Conservation (phyloP, 2,888 invertebrate genomes). For the Melanchra persicariae region DNA sequence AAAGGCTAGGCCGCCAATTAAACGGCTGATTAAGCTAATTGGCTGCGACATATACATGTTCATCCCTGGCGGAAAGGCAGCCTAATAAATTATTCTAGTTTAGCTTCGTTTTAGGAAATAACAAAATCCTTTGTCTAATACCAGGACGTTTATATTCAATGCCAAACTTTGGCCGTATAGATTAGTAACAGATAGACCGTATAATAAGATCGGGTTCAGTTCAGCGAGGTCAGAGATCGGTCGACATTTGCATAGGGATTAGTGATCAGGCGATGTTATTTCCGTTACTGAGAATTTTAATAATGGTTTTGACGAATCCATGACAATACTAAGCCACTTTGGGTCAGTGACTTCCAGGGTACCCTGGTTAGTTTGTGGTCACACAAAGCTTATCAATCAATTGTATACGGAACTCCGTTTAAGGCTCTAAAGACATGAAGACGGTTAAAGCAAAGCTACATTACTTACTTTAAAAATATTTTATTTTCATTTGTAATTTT, state of each 20-base stretch:
- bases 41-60: no score
- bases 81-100: neutral
- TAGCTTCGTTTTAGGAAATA: neutral
- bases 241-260: conserved; percentile 24
- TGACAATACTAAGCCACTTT: neutral
- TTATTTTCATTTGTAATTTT: no score
- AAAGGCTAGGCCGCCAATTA: no score
- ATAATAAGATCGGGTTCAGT: neutral
- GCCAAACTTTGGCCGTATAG: neutral
- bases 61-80: no score
- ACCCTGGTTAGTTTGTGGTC: neutral
- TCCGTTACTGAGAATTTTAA: neutral
- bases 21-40: no score
- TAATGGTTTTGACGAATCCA: neutral
- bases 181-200: neutral
- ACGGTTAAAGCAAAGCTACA: neutral
- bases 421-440: neutral
- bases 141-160: neutral
- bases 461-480: no score
- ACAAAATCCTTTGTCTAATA: no score
- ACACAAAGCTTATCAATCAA: neutral
- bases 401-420: neutral
- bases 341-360: neutral
- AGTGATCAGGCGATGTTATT: neutral
- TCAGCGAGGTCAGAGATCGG: neutral